Evolutionary conservation across 2,888 invertebrate genomes (phyloP).

Genomic region (Perizoma flavofasciatum): DNA sequence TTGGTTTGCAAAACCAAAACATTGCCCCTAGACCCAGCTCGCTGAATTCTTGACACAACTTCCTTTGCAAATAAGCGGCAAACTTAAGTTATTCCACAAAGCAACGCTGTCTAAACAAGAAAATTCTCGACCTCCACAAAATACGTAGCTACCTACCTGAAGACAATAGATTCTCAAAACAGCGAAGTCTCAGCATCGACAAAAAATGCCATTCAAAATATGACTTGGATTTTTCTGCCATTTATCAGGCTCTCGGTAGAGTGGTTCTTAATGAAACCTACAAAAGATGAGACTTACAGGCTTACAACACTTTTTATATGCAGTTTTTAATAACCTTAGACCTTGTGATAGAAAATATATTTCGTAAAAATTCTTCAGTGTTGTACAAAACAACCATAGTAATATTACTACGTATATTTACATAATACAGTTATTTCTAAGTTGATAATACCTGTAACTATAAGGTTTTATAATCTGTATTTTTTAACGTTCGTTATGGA

Average conservation of each 20-base stretch:
- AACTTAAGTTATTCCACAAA: conserved; percentile 38
- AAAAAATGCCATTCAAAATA: conserved; percentile 39
- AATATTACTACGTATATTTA: too few relatives aligned
- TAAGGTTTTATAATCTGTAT: too few relatives aligned
- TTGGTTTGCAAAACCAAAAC: too few relatives aligned
- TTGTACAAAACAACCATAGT: too few relatives aligned
- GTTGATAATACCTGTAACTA: too few relatives aligned
- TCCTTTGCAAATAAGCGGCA: conserved; percentile 27
- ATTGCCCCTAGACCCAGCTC: background rate
- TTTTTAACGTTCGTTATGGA: too few relatives aligned
- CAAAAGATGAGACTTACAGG: conserved; percentile 35
- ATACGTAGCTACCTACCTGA: conserved; percentile 1
- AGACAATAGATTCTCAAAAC: conserved; percentile 24
- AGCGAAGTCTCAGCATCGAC: background rate
- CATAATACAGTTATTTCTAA: too few relatives aligned
- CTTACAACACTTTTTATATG: conserved; percentile 18
- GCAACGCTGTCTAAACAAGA: conserved; percentile 19
- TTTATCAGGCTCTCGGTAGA: conserved; percentile 47
- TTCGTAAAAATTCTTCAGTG: too few relatives aligned
- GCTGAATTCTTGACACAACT: conserved; percentile 36
- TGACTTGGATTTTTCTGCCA: conserved; percentile 42
- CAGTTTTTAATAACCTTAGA: conserved; percentile 24
- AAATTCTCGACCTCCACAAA: conserved; percentile 33
- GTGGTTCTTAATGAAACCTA: conserved; percentile 49
- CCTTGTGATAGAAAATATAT: too few relatives aligned